These are phyloP conservation scores for Rynchops niger DNA, from an alignment of 2,113 vertebrate species.

Conservation along the genomic window DNA sequence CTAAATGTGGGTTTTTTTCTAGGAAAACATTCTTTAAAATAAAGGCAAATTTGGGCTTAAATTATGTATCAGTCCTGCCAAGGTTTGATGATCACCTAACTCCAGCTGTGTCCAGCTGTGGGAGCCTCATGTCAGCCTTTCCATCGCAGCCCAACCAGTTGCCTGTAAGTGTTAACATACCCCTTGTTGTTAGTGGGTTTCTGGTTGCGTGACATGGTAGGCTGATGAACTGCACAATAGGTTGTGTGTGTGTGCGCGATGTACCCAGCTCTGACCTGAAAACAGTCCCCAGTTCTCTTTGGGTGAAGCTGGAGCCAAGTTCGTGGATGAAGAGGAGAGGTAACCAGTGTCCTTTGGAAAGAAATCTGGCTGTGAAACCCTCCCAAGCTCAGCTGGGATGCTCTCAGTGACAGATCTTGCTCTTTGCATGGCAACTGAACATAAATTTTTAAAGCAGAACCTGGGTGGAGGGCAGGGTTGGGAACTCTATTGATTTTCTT, in stretches of 20 bases:
- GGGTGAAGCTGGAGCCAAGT: neutral
- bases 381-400: neutral
- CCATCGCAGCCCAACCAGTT: neutral
- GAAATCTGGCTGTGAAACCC: neutral
- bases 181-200: neutral
- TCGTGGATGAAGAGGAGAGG: neutral
- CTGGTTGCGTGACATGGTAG: neutral
- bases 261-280: neutral
- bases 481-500: neutral
- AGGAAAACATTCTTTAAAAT: neutral
- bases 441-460: accelerated
- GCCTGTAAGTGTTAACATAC: neutral
- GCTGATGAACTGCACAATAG: neutral
- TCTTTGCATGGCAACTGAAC: neutral
- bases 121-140: neutral
- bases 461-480: neutral
- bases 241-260: neutral
- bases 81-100: neutral
- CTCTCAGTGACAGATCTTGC: neutral
- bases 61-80: neutral
- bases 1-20: neutral
- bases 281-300: neutral
- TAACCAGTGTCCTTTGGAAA: neutral
- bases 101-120: neutral
- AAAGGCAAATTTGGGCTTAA: neutral